Percentiles rank a stretch among this genome's conserved stretches.
phyloP scores from a whole-genome alignment of 2,797 vertebrate genomes.

The Allobates femoralis region DNA sequence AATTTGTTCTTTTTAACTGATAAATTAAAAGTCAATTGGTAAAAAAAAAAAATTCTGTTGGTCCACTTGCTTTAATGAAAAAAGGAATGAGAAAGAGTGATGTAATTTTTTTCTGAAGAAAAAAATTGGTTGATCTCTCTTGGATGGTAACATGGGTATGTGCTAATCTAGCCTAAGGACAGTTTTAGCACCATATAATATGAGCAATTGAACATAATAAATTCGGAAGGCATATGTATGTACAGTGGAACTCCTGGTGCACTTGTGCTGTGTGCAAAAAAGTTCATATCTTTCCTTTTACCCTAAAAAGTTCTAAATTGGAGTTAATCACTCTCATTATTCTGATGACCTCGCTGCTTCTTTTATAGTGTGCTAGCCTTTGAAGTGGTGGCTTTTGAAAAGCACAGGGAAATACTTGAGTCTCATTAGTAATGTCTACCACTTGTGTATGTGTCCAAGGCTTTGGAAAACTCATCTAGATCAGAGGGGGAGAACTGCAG shows the following conservation, averaged over 20 bases:
- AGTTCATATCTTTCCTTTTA: not conserved
- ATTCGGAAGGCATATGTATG: not conserved
- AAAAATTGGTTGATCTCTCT: too few species aligned
- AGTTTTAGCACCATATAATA: not conserved
- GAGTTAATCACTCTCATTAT: slow-evolving; percentile 87
- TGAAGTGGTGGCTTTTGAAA: slow-evolving; percentile 78
- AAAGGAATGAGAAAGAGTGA: too few species aligned
- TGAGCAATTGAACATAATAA: not conserved
- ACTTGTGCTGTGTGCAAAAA: not conserved
- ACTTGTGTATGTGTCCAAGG: slow-evolving; percentile 71
- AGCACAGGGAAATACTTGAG: slow-evolving; percentile 76
- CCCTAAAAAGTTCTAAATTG: slow-evolving; percentile 74
- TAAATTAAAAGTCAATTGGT: too few species aligned
- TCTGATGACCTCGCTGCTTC: slow-evolving; percentile 80
- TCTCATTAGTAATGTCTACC: slow-evolving; percentile 82
- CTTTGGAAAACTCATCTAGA: slow-evolving; percentile 68
- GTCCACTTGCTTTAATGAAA: too few species aligned
- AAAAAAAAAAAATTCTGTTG: too few species aligned
- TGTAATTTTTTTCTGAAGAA: too few species aligned
- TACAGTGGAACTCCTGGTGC: not conserved
- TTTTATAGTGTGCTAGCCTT: slow-evolving; percentile 74
- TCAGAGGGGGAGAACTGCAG: not conserved
- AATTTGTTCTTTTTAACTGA: too few species aligned
- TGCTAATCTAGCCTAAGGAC: too few species aligned
- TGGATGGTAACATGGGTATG: too few species aligned